Evolutionary conservation across 2,797 vertebrate genomes (phyloP).

Genomic region (Scomberomorus guttatus): DNA sequence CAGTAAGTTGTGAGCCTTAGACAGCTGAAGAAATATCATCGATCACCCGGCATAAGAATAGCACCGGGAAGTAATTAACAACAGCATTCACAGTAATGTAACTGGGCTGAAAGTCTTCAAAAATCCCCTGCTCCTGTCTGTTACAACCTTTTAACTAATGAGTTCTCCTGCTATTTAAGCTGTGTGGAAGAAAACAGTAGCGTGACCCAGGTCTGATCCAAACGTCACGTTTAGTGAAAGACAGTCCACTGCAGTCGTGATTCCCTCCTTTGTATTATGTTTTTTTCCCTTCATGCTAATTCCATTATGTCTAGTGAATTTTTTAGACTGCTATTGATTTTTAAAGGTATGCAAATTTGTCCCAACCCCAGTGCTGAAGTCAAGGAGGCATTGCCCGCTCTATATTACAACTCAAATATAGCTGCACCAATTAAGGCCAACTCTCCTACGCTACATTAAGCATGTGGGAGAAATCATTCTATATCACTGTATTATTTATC

Average conservation of each 20-base stretch:
- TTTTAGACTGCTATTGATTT: constrained; percentile 57
- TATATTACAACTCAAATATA: constrained; percentile 81
- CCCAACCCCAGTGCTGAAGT: constrained; percentile 57
- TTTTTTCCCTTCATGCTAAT: constrained; percentile 35
- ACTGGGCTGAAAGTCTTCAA: constrained; percentile 60
- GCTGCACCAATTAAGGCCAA: constrained; percentile 80
- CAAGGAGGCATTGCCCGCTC: constrained; percentile 71
- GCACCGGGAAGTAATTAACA: constrained; percentile 69
- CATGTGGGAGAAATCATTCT: constrained; percentile 54
- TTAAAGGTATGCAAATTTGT: constrained; percentile 68
- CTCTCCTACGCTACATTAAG: constrained; percentile 65
- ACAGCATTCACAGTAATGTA: constrained; percentile 35
- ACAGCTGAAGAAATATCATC: constrained; percentile 65
- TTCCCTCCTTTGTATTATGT: constrained; percentile 23
- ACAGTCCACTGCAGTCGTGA: constrained; percentile 25
- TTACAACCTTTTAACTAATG: constrained; percentile 77
- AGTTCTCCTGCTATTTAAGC: constrained; percentile 64
- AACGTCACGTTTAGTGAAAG: constrained; percentile 41
- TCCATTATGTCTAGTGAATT: constrained; percentile 16
- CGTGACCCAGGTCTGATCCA: constrained; percentile 26
- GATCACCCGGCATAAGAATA: constrained; percentile 70
- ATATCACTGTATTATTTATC: constrained; percentile 55
- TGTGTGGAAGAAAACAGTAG: constrained; percentile 20
- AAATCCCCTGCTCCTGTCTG: constrained; percentile 47
- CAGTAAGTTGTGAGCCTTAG: constrained; percentile 46